These are phyloP conservation scores for Pogonocichla stellata DNA, from an alignment of 2,113 vertebrate genomes.

Conservation along the genomic window DNA sequence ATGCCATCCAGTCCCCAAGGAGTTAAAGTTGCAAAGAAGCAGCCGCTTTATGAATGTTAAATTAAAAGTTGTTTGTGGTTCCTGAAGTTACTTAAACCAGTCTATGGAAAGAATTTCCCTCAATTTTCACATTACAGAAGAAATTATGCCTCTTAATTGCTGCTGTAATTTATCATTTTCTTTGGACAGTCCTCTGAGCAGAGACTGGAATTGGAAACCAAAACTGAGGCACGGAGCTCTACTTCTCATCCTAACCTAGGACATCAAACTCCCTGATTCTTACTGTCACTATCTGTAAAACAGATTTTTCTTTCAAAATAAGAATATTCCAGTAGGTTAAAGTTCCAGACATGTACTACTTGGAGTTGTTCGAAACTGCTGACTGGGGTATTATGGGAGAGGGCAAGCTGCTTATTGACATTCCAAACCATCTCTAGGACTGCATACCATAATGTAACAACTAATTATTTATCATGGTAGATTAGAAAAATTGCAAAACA, in stretches of 20 bases:
- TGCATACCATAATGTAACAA: accelerated
- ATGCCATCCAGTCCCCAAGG: neutral
- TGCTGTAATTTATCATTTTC: neutral
- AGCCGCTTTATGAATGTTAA: neutral
- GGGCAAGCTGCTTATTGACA: neutral
- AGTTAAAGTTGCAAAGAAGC: neutral
- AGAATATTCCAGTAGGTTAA: neutral
- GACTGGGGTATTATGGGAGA: accelerated
- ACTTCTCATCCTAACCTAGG: neutral
- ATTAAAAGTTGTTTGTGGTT: neutral
- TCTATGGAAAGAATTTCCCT: neutral
- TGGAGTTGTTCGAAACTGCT: neutral
- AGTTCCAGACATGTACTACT: neutral
- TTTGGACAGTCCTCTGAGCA: neutral
- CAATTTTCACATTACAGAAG: neutral
- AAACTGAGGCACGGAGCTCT: neutral
- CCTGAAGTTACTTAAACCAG: neutral
- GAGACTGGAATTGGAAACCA: neutral
- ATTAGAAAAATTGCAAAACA: neutral
- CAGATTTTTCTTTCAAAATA: neutral
- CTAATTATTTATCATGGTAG: neutral
- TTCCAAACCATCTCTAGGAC: neutral
- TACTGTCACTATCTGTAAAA: neutral
- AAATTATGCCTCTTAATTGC: neutral
- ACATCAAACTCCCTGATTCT: neutral